phyloP scores from a whole-genome alignment of 2,888 invertebrate species.

The Leuctra nigra region DNA sequence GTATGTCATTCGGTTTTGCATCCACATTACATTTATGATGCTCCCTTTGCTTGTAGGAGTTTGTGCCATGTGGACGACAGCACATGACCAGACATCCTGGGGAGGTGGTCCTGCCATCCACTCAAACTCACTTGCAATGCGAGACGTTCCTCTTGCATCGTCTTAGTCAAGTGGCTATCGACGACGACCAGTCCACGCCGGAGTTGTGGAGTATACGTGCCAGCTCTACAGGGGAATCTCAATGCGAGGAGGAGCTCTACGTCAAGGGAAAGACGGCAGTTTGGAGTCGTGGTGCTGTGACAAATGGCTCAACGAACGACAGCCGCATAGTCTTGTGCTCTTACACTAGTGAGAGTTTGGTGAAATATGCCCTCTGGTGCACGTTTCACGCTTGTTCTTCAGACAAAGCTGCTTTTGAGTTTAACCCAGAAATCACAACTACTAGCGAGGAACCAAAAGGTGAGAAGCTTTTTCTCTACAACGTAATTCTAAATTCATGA shows the following conservation, averaged over 20 bases:
- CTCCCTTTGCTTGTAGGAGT: conserved; percentile 54
- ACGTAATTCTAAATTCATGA: no score
- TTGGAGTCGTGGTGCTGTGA: conserved; percentile 49
- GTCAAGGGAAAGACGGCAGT: conserved; percentile 77
- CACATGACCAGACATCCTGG: conserved; percentile 71
- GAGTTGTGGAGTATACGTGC: conserved; percentile 52
- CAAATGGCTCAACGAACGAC: neutral
- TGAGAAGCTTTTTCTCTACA: neutral
- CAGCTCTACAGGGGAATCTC: conserved; percentile 45
- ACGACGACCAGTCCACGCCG: conserved; percentile 44
- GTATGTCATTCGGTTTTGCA: no score
- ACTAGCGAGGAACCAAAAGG: conserved; percentile 21
- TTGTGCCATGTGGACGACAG: conserved; percentile 80
- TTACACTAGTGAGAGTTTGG: conserved; percentile 75
- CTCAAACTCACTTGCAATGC: conserved; percentile 44
- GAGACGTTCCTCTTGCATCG: conserved; percentile 64
- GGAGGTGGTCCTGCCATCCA: conserved; percentile 48
- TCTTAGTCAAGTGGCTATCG: conserved; percentile 69
- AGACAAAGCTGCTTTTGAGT: conserved; percentile 20
- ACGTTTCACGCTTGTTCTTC: conserved; percentile 41
- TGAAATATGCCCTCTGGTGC: conserved; percentile 75
- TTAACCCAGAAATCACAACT: neutral
- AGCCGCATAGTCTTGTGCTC: conserved; percentile 45
- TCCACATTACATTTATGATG: no score
- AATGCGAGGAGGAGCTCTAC: conserved; percentile 78